Evolutionary conservation across 2,888 invertebrate genomes (phyloP).

Genomic region (Cremastobaeus sp.): DNA sequence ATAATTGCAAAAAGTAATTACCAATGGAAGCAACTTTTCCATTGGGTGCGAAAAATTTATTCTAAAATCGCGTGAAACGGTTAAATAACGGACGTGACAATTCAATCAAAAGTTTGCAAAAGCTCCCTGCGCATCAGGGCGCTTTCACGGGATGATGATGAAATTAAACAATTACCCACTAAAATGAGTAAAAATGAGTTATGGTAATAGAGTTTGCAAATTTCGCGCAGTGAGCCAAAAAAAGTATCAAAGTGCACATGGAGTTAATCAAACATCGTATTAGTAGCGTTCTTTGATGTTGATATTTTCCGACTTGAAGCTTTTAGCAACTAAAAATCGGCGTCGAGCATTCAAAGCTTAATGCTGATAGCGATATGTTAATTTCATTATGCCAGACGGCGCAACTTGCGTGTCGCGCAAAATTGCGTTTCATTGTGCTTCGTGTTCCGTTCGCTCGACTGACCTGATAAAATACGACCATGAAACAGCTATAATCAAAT

Average conservation of each 20-base stretch:
- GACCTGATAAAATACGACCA: constrained; percentile 43
- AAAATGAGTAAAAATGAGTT: constrained; percentile 32
- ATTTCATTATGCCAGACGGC: constrained; percentile 27
- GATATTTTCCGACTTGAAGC: constrained; percentile 41
- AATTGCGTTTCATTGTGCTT: constrained; percentile 27
- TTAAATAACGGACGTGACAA: too few species aligned
- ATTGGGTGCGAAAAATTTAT: too few species aligned
- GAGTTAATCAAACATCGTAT: constrained; percentile 40
- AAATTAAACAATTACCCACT: constrained; percentile 25
- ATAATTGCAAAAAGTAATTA: not conserved
- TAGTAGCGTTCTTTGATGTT: constrained; percentile 52
- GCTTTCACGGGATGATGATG: constrained; percentile 30
- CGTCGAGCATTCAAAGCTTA: constrained; percentile 28
- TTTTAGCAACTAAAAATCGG: constrained; percentile 46
- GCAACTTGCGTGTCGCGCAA: constrained; percentile 2
- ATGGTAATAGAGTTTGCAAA: constrained; percentile 1
- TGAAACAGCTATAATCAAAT: constrained; percentile 42
- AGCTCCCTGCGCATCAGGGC: not conserved
- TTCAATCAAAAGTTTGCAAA: constrained; percentile 22
- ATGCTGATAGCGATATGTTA: constrained; percentile 47
- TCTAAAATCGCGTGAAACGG: too few species aligned
- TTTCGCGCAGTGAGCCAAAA: constrained; percentile 8
- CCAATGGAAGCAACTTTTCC: too few species aligned
- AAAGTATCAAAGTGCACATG: constrained; percentile 15
- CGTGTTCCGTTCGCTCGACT: constrained; percentile 22